Base-by-base conservation (phyloP, 2,797 vertebrate genomes). In the Sphaeramia orbicularis region DNA sequence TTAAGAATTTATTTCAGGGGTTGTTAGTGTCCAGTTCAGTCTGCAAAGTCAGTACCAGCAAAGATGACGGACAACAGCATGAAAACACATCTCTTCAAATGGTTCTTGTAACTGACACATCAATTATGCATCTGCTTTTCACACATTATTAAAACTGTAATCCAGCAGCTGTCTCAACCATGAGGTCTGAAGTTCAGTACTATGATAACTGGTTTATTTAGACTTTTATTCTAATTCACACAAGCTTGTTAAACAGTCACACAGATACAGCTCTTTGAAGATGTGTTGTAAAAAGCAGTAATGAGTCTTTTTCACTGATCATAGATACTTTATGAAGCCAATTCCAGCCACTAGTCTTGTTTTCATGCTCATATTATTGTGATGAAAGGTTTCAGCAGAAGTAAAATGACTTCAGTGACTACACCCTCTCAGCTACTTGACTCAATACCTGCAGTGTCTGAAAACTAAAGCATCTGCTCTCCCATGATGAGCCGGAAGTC, bases 61-160 rank as follows among this genome's bases (percentile, higher is more conserved):
- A 38, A 50, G 18, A 57, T 58, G 51, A 81, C 14, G 41, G 75
- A 59, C 42, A 48, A 57, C 19, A 62, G 12, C 24, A 10, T 54
- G 24, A n/a, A 52, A 65, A 11, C 21, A 58, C 62, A 50, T 65
- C 40, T 24, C 24, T 53, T 12, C 35, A 44, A 65, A 37, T 21
- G 16, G 55, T 15, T 36, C 48, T 32, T 14, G 18, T n/a, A 48
- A 7, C 37, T n/a, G 36, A 15, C 43, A 8, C 6, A 16, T 7
- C 71, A 55, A 40, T 27, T 54, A 72, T 30, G 53, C 61, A n/a
- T n/a, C n/a, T 45, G 12, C 30, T 30, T 30, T 30, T 30, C 3
- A 30, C 27, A 30, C 27, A 4, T 3, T 30, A 30, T 7, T 30
- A 30, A 30, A 30, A 30, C 27, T 3, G 7, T 30, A 3, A 30